Base-by-base conservation (phyloP, 2,797 vertebrate species). In the Garrulus glandarius region DNA sequence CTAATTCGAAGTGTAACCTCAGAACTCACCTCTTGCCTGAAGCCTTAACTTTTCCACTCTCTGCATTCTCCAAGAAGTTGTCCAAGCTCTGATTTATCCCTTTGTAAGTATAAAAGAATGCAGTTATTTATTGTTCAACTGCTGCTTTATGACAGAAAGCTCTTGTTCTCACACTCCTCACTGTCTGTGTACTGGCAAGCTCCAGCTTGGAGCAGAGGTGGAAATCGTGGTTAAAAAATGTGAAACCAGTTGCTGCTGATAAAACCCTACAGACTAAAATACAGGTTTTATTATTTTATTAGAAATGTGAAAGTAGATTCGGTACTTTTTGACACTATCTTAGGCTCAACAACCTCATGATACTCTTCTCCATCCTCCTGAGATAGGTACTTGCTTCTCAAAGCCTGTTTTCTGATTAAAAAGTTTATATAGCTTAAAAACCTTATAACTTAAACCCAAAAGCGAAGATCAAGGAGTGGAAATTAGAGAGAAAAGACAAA, bases 91-190 rank as follows among this genome's bases (percentile, higher is more conserved):
- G 76, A 91, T 84, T 93, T 92, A 87, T 32, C 52, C 57, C 72
- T 70, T 89, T 83, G 67, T 27, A 95, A 94, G 87, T 24, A 92
- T 5, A 81, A 37, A 92, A 79, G 70, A 94, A 75, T 65, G 43
- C 11, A 59, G 65, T 63, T 89, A 85, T 65, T 94, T 94, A 88
- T 85, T 87, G 78, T 75, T 82, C 74, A 67, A 9, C 49, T 86
- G 65, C 76, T 84, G 72, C 39, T 79, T 75, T 72, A 41, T 76
- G 84, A 79, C 47, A 83, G 43, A 37, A 78, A 47, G 47, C 37
- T 55, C 55, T 75, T 75, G 52, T 71, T 93, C 92, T 92, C 84
- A 82, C 70, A 94, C 65, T 88, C 41, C 18, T 37, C 72, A 19
- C 34, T 68, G 59, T 12, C 34, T 49, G 9, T 1, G 26, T 12